Conservation (phyloP, 2,888 invertebrate species). For the Lumbricus terrestris region DNA sequence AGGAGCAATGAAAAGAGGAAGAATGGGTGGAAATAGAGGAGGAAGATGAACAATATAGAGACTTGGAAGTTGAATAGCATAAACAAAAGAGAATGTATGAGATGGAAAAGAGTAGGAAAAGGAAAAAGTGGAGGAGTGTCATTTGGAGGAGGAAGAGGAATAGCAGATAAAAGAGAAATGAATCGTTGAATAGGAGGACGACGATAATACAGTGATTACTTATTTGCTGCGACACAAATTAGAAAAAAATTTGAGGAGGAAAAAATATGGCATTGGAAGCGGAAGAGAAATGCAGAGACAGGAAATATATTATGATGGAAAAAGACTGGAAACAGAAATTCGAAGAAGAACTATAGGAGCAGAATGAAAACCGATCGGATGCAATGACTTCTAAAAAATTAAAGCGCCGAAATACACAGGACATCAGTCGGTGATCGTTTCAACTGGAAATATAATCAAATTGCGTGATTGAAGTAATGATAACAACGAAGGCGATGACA, state of each 20-base stretch:
- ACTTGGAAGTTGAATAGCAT: not conserved
- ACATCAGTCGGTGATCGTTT: not conserved
- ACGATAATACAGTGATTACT: no score
- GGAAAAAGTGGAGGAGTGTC: not conserved
- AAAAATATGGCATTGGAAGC: no score
- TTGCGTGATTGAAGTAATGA: not conserved
- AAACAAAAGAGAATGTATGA: not conserved
- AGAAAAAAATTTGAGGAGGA: no score
- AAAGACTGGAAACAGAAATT: no score
- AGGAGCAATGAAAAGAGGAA: not conserved
- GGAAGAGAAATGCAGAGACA: no score
- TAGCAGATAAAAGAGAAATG: not conserved
- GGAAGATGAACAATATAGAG: not conserved
- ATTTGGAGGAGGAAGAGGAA: not conserved
- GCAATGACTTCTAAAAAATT: no score
- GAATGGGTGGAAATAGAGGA: not conserved
- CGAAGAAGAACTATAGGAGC: no score
- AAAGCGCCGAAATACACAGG: no score
- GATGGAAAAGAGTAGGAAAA: not conserved
- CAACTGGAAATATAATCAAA: not conserved
- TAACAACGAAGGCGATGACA: not conserved
- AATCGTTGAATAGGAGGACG: not conserved
- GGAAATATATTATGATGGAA: no score
- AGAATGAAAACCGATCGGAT: no score
- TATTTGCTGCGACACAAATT: no score